A percentile compares a stretch with the other conserved stretches of the same genome.
Evolutionary conservation across 2,797 vertebrate genomes (phyloP).

Genomic region (Otolemur crassicaudatus): DNA sequence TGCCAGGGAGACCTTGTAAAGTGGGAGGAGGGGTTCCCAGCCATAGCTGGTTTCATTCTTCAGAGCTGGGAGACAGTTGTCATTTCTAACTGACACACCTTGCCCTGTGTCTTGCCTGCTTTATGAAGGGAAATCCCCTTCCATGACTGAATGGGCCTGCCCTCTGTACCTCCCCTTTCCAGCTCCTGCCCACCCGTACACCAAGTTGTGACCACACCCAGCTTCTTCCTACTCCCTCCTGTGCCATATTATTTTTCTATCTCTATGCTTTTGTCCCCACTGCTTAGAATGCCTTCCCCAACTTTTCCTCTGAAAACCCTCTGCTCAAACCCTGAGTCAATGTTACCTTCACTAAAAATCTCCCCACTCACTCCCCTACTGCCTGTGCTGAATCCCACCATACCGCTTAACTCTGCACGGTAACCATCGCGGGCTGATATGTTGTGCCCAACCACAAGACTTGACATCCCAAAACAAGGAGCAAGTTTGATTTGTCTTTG

Average conservation of each 20-base stretch:
- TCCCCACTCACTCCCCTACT: background rate
- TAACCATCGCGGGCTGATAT: rapidly evolving
- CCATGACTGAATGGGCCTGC: too few species aligned
- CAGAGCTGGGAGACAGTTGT: background rate
- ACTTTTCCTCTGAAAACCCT: background rate
- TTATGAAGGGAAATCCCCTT: background rate
- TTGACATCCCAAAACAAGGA: background rate
- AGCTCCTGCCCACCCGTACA: background rate
- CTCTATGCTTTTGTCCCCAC: background rate
- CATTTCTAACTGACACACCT: background rate
- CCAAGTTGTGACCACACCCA: background rate
- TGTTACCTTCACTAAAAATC: background rate
- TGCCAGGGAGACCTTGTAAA: conserved; percentile 27
- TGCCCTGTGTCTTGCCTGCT: background rate
- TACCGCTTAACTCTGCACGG: rapidly evolving
- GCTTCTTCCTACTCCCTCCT: background rate
- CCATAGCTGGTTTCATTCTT: background rate
- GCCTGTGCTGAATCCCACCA: background rate
- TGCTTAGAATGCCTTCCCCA: background rate
- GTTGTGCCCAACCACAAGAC: background rate
- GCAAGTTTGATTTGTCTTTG: background rate
- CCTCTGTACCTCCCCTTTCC: background rate
- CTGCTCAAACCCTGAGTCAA: background rate
- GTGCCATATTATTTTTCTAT: background rate
- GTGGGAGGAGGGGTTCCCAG: background rate